Conservation (phyloP, 2,797 vertebrate genomes). For the Sphaeramia orbicularis region DNA sequence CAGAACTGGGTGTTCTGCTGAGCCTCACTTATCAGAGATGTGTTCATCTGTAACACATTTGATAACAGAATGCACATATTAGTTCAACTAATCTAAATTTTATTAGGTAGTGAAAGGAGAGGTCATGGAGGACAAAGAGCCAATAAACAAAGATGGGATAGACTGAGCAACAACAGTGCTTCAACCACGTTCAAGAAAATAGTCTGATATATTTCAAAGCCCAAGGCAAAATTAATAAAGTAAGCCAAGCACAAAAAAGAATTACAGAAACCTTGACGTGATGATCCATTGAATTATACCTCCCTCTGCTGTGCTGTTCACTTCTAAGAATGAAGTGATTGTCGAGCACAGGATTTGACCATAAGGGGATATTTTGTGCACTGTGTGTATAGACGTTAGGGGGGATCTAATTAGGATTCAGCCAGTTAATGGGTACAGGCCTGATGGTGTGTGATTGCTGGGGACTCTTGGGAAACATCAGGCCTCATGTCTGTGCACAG, state of each 20-base stretch:
- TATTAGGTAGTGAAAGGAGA: background rate
- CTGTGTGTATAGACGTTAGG: constrained; percentile 5
- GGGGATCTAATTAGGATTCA: constrained; percentile 56
- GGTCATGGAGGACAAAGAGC: background rate
- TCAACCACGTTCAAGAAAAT: constrained; percentile 19
- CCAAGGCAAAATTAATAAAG: constrained; percentile 12
- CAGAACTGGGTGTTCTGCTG: too few species aligned
- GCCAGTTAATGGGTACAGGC: constrained; percentile 50
- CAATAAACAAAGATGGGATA: constrained; percentile 5
- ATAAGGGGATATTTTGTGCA: constrained; percentile 9
- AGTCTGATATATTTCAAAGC: background rate
- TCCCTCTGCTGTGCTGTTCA: background rate
- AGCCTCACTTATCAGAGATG: background rate
- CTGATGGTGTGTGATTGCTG: constrained; percentile 55
- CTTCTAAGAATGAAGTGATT: constrained; percentile 26
- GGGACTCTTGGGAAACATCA: constrained; percentile 36
- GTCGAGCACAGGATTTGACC: constrained; percentile 12
- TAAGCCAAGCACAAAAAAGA: background rate
- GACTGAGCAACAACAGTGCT: background rate
- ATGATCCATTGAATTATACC: background rate
- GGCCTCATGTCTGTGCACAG: constrained; percentile 30
- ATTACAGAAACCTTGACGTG: constrained; percentile 7
- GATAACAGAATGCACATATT: background rate
- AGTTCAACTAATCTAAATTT: background rate
- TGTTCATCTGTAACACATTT: background rate